These are phyloP conservation scores for Sanderia malayensis DNA, from an alignment of 30 jellyfish, hydroid and myxozoan genomes.

Conservation along the genomic window DNA sequence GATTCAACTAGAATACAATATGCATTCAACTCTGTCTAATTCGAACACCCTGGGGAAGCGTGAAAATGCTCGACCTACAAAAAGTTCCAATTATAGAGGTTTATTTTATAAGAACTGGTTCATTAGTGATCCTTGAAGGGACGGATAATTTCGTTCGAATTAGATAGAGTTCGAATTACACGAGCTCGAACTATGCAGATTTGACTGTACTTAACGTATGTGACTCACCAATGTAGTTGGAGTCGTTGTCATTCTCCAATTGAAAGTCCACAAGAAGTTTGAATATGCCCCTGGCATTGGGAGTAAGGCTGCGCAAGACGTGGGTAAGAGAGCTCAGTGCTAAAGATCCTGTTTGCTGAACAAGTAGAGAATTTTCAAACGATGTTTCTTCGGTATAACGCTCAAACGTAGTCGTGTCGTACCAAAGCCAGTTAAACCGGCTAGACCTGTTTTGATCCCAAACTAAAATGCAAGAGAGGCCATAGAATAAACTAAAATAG, in stretches of 20 bases:
- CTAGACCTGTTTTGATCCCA: conserved; percentile 90
- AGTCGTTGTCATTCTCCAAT: conserved; percentile 54
- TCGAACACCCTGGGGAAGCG: too few species aligned
- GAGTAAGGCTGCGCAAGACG: conserved; percentile 87
- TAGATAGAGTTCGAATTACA: too few species aligned
- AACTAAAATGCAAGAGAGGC: conserved; percentile 44
- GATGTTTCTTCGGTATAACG: conserved; percentile 88
- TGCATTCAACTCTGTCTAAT: too few species aligned
- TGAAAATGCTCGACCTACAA: too few species aligned
- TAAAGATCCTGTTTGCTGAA: conserved; percentile 87
- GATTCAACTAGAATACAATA: too few species aligned
- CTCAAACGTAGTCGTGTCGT: conserved; percentile 80
- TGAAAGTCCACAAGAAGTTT: conserved; percentile 59
- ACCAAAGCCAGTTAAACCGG: conserved; percentile 89
- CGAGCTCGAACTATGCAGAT: too few species aligned
- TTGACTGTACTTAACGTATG: too few species aligned
- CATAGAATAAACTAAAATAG: neutral
- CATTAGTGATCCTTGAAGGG: too few species aligned
- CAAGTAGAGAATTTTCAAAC: conserved; percentile 81
- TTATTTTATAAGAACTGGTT: too few species aligned
- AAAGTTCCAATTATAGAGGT: too few species aligned
- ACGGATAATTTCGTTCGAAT: too few species aligned
- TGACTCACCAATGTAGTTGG: conserved; percentile 51
- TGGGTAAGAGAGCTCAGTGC: conserved; percentile 85
- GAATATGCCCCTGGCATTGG: conserved; percentile 92